phyloP scores from a whole-genome alignment of 2,113 vertebrate genomes.

The Salvelinus alpinus region DNA sequence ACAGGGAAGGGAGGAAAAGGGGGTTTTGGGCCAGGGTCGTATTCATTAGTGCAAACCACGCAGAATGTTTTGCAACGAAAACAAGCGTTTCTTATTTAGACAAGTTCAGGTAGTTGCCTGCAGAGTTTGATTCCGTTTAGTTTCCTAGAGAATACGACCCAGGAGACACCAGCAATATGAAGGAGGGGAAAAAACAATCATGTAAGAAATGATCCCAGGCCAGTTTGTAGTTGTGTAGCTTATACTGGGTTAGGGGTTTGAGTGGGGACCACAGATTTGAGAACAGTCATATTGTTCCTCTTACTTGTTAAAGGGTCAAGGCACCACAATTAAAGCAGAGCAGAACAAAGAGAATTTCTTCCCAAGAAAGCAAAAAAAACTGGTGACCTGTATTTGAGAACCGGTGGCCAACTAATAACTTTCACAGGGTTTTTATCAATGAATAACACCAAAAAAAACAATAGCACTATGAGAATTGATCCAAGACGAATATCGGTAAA shows the following conservation, averaged over 20 bases:
- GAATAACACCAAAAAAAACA: background rate
- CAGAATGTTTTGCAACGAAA: background rate
- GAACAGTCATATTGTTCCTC: background rate
- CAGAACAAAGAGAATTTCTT: background rate
- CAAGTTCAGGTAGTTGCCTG: too few species aligned
- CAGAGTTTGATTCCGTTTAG: too few species aligned
- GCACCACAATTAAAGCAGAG: background rate
- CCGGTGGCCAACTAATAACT: background rate
- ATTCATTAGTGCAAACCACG: background rate
- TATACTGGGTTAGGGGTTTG: background rate
- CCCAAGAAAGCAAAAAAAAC: too few species aligned
- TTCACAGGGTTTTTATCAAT: background rate
- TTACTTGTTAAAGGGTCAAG: background rate
- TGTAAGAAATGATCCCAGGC: background rate
- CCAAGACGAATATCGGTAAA: background rate
- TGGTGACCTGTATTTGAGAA: background rate
- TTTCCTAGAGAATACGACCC: too few species aligned
- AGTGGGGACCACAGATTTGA: background rate
- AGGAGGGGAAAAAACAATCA: too few species aligned
- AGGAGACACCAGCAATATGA: too few species aligned
- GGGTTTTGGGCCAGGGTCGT: too few species aligned
- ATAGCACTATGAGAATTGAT: background rate
- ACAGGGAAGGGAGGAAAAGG: background rate
- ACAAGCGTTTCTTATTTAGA: too few species aligned
- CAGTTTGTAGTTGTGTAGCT: constrained; percentile 5